Evolutionary conservation across 2,888 invertebrate genomes (phyloP).

Genomic region (Chydorus sphaericus): DNA sequence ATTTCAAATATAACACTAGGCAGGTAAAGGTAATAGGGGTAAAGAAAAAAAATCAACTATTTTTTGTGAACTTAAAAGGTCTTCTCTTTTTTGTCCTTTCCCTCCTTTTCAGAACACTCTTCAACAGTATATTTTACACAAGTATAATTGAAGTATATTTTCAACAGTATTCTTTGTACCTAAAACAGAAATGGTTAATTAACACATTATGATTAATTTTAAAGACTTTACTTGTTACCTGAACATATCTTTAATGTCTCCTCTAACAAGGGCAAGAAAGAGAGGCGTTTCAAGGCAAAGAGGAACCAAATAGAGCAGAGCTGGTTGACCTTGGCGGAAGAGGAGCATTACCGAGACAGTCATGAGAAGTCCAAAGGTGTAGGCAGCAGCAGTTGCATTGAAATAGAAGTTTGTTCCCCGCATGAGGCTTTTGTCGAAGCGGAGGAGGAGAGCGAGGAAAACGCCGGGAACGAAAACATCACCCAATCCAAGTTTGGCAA

Average conservation of each 20-base stretch:
- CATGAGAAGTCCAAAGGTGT: slow-evolving; percentile 77
- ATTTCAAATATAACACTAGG: too few relatives aligned
- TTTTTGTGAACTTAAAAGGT: too few relatives aligned
- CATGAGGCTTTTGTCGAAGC: slow-evolving; percentile 78
- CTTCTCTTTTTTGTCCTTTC: too few relatives aligned
- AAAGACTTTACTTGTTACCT: slow-evolving; percentile 46
- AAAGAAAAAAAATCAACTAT: too few relatives aligned
- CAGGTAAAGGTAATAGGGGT: too few relatives aligned
- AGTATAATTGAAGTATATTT: too few relatives aligned
- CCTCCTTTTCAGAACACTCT: too few relatives aligned
- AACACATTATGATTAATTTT: too few relatives aligned
- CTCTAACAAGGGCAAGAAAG: slow-evolving; percentile 68
- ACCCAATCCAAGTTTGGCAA: slow-evolving; percentile 96
- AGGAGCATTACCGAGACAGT: slow-evolving; percentile 97
- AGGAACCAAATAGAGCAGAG: slow-evolving; percentile 90
- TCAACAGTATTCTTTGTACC: too few relatives aligned
- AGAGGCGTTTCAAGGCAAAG: slow-evolving; percentile 86
- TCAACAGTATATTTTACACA: too few relatives aligned
- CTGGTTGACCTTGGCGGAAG: slow-evolving; percentile 97
- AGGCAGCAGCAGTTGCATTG: slow-evolving; percentile 78
- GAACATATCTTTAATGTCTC: slow-evolving; percentile 78
- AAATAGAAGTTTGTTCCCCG: slow-evolving; percentile 73
- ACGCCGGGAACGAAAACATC: slow-evolving; percentile 99
- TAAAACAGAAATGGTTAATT: background rate
- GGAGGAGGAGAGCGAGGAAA: slow-evolving; percentile 87